Conservation (phyloP, 64 coral and sea anemone species). For the Montipora efflorescens region DNA sequence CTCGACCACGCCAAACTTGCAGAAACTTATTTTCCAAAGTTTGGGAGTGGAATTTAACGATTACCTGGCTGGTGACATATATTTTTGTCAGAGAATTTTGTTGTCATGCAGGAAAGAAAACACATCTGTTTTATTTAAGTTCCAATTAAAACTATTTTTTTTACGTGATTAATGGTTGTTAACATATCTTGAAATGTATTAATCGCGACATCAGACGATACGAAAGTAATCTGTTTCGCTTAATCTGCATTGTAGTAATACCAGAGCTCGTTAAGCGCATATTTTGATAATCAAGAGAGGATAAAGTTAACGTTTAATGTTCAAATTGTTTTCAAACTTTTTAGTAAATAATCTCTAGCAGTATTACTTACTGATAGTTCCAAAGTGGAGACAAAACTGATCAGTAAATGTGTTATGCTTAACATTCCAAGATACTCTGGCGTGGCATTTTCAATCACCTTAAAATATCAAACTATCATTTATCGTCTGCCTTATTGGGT, state of each 20-base stretch:
- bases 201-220: not conserved
- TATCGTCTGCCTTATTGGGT: not conserved
- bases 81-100: not conserved
- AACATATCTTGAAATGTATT: not conserved
- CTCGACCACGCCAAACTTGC: too few relatives aligned
- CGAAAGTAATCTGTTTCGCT: not conserved
- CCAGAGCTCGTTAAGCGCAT: not conserved
- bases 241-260: conserved; percentile 10
- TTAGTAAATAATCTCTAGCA: not conserved
- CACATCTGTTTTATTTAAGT: not conserved
- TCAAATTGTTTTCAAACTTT: not conserved
- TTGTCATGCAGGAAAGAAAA: not conserved
- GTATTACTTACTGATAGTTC: not conserved
- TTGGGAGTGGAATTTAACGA: too few relatives aligned
- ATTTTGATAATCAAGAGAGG: not conserved
- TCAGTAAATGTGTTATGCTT: not conserved
- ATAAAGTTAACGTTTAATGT: not conserved
- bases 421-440: not conserved
- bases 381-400: not conserved
- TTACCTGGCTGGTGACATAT: too few relatives aligned
- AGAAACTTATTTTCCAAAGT: too few relatives aligned
- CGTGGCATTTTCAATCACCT: not conserved
- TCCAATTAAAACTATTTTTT: not conserved
- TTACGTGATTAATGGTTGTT: not conserved
- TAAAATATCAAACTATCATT: not conserved